Base-by-base conservation (phyloP, 1,140 invertebrate species). In the Camponotus pennsylvanicus region DNA sequence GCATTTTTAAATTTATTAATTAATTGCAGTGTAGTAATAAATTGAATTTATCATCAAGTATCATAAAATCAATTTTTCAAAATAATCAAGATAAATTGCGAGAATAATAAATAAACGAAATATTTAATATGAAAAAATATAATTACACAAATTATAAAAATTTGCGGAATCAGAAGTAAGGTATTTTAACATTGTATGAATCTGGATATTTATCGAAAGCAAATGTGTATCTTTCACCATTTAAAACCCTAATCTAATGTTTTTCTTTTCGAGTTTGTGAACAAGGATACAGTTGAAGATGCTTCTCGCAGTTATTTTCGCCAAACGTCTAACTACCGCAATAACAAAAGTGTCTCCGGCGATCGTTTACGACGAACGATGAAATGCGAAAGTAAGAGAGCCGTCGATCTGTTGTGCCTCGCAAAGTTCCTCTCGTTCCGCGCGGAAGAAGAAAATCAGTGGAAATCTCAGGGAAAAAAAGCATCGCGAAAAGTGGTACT, bases 401-500 rank as follows among this genome's bases (percentile, higher is more conserved):
- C 27, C 79, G 67, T 71, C 55, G 66, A 15, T 70, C 78, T 57
- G 21, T 59, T 55, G 49, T 52, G 21, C 9, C 8, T 32, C 69
- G 27, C 55, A 6, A 52, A 73, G 37, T 83, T 71, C 8, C 52
- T 9, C 52, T 13, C 32, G 32, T n/a, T 21, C 13, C 27, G 18
- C 67, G 27, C 67, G 18, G 69, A 82, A 63, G 45, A 83, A 83
- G 69, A 83, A 83, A 83, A 83, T 83, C 79, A 42, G 45, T 34
- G 64, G 69, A 83, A 83, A 70, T 83, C 79, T 64, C 8, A 64
- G 34, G 34, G 67, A 45, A 45, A 61, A 82, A 61, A 73, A 49
- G 21, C 55, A 15, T 45, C 66, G 66, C 66, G 37, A 9, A 21
- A 80, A 55, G 9, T n/a, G 64, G n/a, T 5, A 32, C 27, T 13